These are phyloP conservation scores for Rhadinocentrus ornatus DNA, from an alignment of 2,797 vertebrate genomes.

Conservation along the genomic window DNA sequence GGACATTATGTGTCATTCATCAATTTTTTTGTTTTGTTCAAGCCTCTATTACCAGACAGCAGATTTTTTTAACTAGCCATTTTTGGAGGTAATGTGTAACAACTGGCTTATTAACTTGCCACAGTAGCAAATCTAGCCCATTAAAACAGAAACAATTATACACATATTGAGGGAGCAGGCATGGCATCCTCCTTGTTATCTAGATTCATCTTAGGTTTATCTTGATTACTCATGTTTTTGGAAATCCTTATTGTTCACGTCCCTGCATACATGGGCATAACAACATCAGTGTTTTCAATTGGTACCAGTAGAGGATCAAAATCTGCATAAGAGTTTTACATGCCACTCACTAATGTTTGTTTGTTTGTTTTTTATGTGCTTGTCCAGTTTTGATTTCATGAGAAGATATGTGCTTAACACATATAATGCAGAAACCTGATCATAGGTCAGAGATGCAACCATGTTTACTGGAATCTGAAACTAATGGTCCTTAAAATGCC, in stretches of 20 bases:
- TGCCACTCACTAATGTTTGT: neutral
- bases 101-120: conserved; percentile 8
- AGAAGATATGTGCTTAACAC: neutral
- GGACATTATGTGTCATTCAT: neutral
- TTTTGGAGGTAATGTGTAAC: neutral
- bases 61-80: neutral
- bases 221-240: neutral
- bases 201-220: neutral
- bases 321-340: neutral
- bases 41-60: neutral
- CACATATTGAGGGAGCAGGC: neutral
- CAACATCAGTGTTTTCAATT: neutral
- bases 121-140: neutral
- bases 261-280: neutral
- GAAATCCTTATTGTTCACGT: neutral
- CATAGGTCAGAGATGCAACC: neutral
- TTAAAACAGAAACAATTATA: neutral
- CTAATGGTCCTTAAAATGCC: neutral
- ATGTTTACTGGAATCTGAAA: neutral
- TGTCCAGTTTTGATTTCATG: conserved; percentile 2
- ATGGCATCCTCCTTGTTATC: neutral
- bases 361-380: neutral
- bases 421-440: neutral
- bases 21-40: conserved; percentile 23
- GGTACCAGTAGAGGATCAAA: neutral